A percentile compares a stretch with the other conserved stretches of the same genome.
These are phyloP conservation scores for Lasioglossum morio DNA, from an alignment of 2,888 invertebrate genomes.

Conservation along the genomic window DNA sequence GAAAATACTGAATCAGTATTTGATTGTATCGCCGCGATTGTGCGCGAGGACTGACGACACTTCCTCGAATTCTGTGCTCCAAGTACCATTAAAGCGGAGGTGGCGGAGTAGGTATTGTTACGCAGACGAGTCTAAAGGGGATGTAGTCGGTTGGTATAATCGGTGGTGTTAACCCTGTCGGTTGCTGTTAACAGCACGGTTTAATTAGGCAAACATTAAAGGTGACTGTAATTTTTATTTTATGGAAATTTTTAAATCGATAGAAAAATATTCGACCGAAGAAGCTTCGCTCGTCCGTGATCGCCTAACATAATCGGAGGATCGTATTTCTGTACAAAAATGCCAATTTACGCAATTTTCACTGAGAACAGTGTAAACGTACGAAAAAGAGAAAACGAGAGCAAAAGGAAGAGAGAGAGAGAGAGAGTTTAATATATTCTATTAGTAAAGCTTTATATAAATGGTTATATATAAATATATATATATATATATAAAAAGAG, in stretches of 20 bases:
- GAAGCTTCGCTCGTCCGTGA: conserved; percentile 17
- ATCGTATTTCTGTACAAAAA: conserved; percentile 62
- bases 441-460: conserved; percentile 71
- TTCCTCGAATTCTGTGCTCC: background rate
- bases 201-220: background rate
- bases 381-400: background rate
- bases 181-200: background rate
- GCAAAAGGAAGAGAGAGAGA: conserved; percentile 29
- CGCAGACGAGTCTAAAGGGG: background rate
- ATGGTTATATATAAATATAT: conserved; percentile 65
- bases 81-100: conserved; percentile 3
- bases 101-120: background rate
- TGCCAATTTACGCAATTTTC: conserved; percentile 57
- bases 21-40: background rate
- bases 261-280: background rate
- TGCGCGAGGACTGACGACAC: background rate
- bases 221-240: background rate
- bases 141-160: background rate
- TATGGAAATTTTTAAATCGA: background rate
- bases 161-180: background rate
- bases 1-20: background rate
- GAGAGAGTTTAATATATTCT: conserved; percentile 73
- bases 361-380: conserved; percentile 38
- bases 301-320: conserved; percentile 1
- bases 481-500: conserved; percentile 62